phyloP scores from a whole-genome alignment of 2,797 vertebrate species.

The Acanthopagrus latus region DNA sequence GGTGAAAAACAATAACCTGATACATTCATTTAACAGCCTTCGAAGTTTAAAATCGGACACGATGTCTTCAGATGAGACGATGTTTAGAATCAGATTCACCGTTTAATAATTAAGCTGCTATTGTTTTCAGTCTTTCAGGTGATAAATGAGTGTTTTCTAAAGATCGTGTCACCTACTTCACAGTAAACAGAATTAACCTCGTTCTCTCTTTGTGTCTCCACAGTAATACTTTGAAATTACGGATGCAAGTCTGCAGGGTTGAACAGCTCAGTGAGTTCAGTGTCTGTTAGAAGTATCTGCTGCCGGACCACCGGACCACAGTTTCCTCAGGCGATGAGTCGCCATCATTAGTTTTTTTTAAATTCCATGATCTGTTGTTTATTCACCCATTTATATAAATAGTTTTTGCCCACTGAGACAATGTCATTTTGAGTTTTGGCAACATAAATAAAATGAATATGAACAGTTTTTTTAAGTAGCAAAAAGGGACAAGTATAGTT shows the following conservation, averaged over 20 bases:
- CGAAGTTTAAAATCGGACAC: not conserved
- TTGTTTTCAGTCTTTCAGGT: not conserved
- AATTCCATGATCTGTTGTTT: no score
- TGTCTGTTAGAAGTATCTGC: not conserved
- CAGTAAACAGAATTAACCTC: no score
- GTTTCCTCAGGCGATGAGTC: no score
- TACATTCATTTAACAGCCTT: not conserved
- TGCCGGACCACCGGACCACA: no score
- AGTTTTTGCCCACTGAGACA: no score
- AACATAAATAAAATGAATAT: no score
- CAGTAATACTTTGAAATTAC: not conserved
- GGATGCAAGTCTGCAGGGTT: constrained; percentile 14
- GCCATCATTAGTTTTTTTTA: no score
- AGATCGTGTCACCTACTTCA: not conserved
- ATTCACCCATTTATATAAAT: no score
- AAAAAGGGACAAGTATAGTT: no score
- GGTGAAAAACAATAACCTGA: not conserved
- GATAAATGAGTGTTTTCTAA: not conserved
- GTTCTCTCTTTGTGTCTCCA: not conserved
- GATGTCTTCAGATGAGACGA: not conserved
- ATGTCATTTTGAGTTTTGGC: no score
- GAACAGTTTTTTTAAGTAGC: no score
- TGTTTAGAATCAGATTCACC: not conserved
- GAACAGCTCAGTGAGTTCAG: not conserved
- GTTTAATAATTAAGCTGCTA: not conserved